These are phyloP conservation scores for Hipposideros armiger DNA, from an alignment of 2,113 vertebrate species.

Conservation along the genomic window DNA sequence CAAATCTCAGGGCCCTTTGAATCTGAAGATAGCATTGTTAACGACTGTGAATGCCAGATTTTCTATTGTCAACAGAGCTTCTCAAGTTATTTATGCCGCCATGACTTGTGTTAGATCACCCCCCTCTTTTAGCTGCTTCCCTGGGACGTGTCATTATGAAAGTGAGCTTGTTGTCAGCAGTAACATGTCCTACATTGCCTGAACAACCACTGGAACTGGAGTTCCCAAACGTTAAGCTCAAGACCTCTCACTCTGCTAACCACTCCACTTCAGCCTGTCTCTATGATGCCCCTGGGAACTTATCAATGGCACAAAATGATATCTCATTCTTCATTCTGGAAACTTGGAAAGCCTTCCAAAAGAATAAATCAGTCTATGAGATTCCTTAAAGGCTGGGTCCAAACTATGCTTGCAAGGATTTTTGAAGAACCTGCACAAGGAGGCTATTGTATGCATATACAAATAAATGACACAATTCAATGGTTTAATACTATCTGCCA, in stretches of 20 bases:
- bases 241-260: conserved; percentile 75
- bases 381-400: conserved; percentile 83
- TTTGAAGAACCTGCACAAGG: conserved; percentile 89
- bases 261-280: conserved; percentile 70
- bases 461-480: conserved; percentile 92
- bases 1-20: conserved; percentile 67
- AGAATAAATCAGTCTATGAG: conserved; percentile 84
- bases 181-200: conserved; percentile 17
- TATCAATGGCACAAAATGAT: conserved; percentile 76
- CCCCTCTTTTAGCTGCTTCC: conserved; percentile 48
- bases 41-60: conserved; percentile 51
- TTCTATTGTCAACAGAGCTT: conserved; percentile 65
- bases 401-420: conserved; percentile 80
- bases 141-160: conserved; percentile 48
- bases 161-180: conserved; percentile 57
- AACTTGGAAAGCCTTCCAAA: conserved; percentile 81
- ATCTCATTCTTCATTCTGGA: conserved; percentile 84
- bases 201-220: conserved; percentile 48
- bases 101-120: conserved; percentile 47
- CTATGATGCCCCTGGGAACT: conserved; percentile 66
- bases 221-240: conserved; percentile 57
- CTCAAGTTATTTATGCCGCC: conserved; percentile 70
- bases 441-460: conserved; percentile 89
- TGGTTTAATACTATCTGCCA: conserved; percentile 90
- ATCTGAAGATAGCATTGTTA: conserved; percentile 70